phyloP scores from a whole-genome alignment of 2,888 invertebrate species.

The Synanthedon andrenaeformis region DNA sequence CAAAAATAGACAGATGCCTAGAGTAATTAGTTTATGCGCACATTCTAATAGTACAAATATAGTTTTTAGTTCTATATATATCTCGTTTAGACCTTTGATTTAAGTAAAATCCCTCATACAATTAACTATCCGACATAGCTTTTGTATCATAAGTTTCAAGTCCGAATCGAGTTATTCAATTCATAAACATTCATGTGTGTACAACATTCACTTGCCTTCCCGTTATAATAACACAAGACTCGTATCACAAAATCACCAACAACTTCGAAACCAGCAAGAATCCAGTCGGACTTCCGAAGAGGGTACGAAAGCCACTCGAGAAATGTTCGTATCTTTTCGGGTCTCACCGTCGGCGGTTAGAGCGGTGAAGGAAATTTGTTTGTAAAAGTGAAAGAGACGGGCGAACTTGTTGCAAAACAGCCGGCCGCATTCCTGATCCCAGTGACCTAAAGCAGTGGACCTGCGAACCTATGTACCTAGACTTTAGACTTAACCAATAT shows the following conservation, averaged over 20 bases:
- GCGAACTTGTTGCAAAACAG: slow-evolving; percentile 63
- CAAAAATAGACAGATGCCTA: too few species aligned
- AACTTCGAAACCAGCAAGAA: slow-evolving; percentile 26
- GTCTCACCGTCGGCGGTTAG: slow-evolving; percentile 6
- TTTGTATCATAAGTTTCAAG: too few species aligned
- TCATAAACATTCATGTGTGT: neutral
- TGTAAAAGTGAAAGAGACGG: slow-evolving; percentile 29
- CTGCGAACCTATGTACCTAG: slow-evolving; percentile 7
- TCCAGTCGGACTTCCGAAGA: slow-evolving; percentile 45
- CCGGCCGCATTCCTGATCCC: slow-evolving; percentile 61
- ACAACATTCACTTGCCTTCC: neutral
- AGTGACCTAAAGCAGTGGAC: slow-evolving; percentile 54
- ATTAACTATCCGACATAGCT: too few species aligned
- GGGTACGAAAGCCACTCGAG: slow-evolving; percentile 21
- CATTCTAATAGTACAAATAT: too few species aligned
- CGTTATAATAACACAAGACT: slow-evolving; percentile 6
- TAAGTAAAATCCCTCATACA: too few species aligned
- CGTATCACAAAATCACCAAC: slow-evolving; percentile 11
- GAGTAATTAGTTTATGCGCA: too few species aligned
- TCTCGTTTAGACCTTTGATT: too few species aligned
- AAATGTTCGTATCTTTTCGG: slow-evolving; percentile 11
- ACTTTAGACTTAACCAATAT: neutral
- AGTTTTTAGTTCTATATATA: too few species aligned
- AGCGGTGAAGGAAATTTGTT: slow-evolving; percentile 15
- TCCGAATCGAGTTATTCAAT: neutral